These are phyloP conservation scores for Drosophila subpulchrella DNA, from an alignment of 1,140 invertebrate species.

Conservation along the genomic window DNA sequence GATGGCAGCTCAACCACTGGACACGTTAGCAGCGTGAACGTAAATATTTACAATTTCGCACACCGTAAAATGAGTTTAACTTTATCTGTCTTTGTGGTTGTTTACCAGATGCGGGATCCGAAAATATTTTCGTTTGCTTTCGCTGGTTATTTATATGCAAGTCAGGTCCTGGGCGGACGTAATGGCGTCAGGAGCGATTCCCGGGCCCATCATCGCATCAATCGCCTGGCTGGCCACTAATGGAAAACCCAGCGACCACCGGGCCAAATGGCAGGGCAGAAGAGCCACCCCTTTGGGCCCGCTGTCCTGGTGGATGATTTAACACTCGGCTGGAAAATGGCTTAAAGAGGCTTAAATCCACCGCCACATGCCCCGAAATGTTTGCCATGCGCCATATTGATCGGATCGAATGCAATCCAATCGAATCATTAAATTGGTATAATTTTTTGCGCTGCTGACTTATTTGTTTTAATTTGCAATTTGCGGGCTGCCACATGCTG, in stretches of 20 bases:
- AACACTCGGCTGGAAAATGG: constrained; percentile 40
- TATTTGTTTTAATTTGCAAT: constrained; percentile 71
- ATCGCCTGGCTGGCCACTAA: constrained; percentile 77
- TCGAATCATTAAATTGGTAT: constrained; percentile 47
- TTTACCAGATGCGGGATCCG: constrained; percentile 63
- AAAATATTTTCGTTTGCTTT: constrained; percentile 69
- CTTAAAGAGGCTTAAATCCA: constrained; percentile 62
- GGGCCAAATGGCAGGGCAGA: background rate
- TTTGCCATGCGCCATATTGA: constrained; percentile 37
- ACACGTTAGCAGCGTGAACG: constrained; percentile 32
- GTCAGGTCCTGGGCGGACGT: constrained; percentile 64
- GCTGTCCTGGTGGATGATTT: constrained; percentile 51
- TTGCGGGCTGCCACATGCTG: constrained; percentile 67
- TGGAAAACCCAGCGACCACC: constrained; percentile 59
- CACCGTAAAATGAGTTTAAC: constrained; percentile 80
- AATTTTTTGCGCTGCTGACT: constrained; percentile 27
- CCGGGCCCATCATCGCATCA: constrained; percentile 58
- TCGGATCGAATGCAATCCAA: constrained; percentile 41
- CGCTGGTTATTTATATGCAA: constrained; percentile 79
- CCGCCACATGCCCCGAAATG: constrained; percentile 3
- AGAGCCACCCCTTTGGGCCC: constrained; percentile 12
- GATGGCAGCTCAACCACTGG: constrained; percentile 35
- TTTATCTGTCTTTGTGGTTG: constrained; percentile 81
- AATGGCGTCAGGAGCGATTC: constrained; percentile 72
- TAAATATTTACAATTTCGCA: constrained; percentile 82